Conservation (phyloP, 2,888 invertebrate species). For the Calephelis perditalis region DNA sequence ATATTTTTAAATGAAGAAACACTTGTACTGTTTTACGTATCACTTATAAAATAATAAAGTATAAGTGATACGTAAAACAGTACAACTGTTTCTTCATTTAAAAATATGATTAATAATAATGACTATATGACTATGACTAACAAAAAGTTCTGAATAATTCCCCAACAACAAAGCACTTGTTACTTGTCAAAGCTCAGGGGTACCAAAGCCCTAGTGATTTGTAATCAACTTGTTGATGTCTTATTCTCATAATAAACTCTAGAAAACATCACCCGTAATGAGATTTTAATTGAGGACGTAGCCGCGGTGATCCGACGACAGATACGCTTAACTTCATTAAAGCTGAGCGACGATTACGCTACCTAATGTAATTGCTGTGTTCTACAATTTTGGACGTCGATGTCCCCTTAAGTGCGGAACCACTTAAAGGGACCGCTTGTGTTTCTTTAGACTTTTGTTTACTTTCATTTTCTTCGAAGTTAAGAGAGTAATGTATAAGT, state of each 20-base stretch:
- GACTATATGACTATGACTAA: no score
- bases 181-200: neutral
- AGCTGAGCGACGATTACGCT: conserved; percentile 56
- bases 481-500: no score
- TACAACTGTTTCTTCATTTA: no score
- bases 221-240: conserved; percentile 29
- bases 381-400: conserved; percentile 41
- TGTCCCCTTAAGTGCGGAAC: conserved; percentile 26
- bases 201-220: conserved; percentile 19
- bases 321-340: conserved; percentile 66
- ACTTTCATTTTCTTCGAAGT: conserved; percentile 5
- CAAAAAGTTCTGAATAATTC: no score
- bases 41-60: no score
- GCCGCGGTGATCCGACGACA: conserved; percentile 48
- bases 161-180: no score
- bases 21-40: no score
- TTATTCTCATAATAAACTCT: conserved; percentile 31
- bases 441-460: conserved; percentile 5
- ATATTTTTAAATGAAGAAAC: no score
- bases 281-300: conserved; percentile 72
- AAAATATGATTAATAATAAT: no score
- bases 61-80: no score
- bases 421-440: conserved; percentile 16
- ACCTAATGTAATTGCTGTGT: conserved; percentile 66
- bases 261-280: conserved; percentile 53